Conservation (phyloP, 2,113 vertebrate genomes). For the Sorex fumeus region DNA sequence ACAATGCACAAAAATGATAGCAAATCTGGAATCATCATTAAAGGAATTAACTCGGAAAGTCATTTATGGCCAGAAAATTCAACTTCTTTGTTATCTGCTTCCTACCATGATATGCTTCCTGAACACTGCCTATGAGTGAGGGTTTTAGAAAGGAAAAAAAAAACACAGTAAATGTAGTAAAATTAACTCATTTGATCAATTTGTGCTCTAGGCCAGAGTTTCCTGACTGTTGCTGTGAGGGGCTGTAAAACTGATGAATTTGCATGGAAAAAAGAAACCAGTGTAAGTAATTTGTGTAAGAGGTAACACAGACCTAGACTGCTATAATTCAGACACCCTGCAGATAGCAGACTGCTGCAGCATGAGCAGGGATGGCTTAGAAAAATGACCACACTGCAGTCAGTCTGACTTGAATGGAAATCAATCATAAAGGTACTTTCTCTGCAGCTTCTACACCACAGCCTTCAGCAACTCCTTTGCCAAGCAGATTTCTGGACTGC, state of each 20-base stretch:
- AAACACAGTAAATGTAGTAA: slow-evolving; percentile 86
- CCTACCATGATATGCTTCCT: slow-evolving; percentile 86
- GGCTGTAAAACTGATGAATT: slow-evolving; percentile 93
- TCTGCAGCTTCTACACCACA: slow-evolving; percentile 90
- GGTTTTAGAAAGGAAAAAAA: slow-evolving; percentile 81
- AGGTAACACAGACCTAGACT: slow-evolving; percentile 91
- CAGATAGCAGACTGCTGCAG: slow-evolving; percentile 89
- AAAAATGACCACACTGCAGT: slow-evolving; percentile 94
- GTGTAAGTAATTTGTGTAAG: slow-evolving; percentile 95
- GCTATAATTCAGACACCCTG: slow-evolving; percentile 93
- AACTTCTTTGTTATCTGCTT: slow-evolving; percentile 86
- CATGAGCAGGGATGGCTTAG: slow-evolving; percentile 89
- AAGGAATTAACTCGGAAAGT: slow-evolving; percentile 87
- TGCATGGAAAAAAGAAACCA: slow-evolving; percentile 93
- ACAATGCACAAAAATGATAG: slow-evolving; percentile 81
- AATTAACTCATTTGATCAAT: slow-evolving; percentile 92
- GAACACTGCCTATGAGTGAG: slow-evolving; percentile 78
- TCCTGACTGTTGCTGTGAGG: slow-evolving; percentile 90
- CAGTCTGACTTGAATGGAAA: slow-evolving; percentile 94
- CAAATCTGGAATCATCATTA: slow-evolving; percentile 87
- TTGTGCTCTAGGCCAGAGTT: slow-evolving; percentile 88
- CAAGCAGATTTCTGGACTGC: slow-evolving; percentile 87
- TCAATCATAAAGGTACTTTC: slow-evolving; percentile 94
- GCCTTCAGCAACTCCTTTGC: slow-evolving; percentile 91
- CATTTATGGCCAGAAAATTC: slow-evolving; percentile 87